Base-by-base conservation (phyloP, 2,113 vertebrate species). In the Oryzias melastigma region DNA sequence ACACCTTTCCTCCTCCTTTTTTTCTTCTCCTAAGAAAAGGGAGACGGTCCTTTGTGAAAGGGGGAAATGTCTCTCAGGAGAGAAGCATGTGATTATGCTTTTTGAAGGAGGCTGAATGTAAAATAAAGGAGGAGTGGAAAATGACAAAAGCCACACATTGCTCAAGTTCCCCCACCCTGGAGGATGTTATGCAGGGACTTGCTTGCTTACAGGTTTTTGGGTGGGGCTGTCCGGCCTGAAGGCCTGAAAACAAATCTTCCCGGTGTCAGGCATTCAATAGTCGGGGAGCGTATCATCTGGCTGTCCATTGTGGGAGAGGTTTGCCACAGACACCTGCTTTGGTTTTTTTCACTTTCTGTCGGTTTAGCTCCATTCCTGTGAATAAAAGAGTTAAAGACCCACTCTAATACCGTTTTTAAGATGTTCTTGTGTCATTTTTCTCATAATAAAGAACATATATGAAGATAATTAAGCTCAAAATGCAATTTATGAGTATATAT, bases 231-330 rank as follows among this genome's bases (percentile, higher is more conserved):
- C 77, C 76, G 57, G 83, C 88, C 88, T 68, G 1, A 69, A 83
- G 88, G 83, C 71, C 67, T 58, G 88, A 91, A 91, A 91, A 50
- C 74, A 90, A 88, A 90, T 89, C 86, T 87, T 77, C 78, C 87
- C 88, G 86, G 87, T 91, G 88, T 89, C 87, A 86, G 71, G 59
- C 58, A 58, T 53, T 89, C 58, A 84, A 78, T 84, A 64, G 78
- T 14, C 44, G 52, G 51, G 18, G 60, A 77, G 82, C 87, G 88
- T 87, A 78, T 86, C 77, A 87, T 85, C 84, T 71, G 64, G 51
- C 65, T 50, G 52, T 62, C 57, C 71, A 78, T 86, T 90, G 87
- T 86, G 56, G 7, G 66, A 73, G 68, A 70, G 80, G 59, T 82
- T 89, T 83, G 70, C 81, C 67, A 14, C 68, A 80, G 86, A 87